Evolutionary conservation across 30 jellyfish, hydroid and myxozoan species (phyloP).

Genomic region (Sanderia malayensis): DNA sequence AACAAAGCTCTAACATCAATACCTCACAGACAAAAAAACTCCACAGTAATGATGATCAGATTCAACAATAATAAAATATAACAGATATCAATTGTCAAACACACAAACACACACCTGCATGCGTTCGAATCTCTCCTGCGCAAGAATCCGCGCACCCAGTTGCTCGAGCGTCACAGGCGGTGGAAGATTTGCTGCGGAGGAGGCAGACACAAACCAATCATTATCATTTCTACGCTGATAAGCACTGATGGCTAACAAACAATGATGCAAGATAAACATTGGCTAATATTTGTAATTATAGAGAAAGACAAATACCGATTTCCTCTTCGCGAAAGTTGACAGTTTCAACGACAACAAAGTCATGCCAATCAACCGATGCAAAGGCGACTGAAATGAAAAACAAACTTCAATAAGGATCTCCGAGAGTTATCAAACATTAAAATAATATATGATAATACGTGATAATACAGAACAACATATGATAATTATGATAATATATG

Average conservation of each 20-base stretch:
- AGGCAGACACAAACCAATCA: neutral
- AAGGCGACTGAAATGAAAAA: slow-evolving; percentile 83
- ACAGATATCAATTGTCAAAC: no score
- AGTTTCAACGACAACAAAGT: slow-evolving; percentile 95
- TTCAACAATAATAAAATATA: no score
- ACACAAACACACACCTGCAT: slow-evolving; percentile 85
- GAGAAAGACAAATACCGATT: slow-evolving; percentile 62
- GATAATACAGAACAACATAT: neutral
- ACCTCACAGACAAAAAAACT: no score
- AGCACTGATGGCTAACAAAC: no score
- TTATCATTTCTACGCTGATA: no score
- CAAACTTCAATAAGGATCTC: neutral
- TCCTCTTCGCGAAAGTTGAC: slow-evolving; percentile 93
- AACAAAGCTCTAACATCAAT: no score
- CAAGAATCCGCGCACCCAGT: slow-evolving; percentile 93
- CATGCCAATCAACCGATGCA: slow-evolving; percentile 99
- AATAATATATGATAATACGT: neutral
- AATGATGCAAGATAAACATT: no score
- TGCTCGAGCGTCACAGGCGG: slow-evolving; percentile 98
- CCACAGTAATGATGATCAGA: no score
- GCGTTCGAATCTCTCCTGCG: slow-evolving; percentile 93
- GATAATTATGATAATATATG: no score
- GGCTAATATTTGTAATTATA: no score
- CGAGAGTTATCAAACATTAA: neutral
- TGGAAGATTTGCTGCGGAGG: slow-evolving; percentile 81